Conservation (phyloP, 2,888 invertebrate genomes). For the Harpagoxenus sublaevis region DNA sequence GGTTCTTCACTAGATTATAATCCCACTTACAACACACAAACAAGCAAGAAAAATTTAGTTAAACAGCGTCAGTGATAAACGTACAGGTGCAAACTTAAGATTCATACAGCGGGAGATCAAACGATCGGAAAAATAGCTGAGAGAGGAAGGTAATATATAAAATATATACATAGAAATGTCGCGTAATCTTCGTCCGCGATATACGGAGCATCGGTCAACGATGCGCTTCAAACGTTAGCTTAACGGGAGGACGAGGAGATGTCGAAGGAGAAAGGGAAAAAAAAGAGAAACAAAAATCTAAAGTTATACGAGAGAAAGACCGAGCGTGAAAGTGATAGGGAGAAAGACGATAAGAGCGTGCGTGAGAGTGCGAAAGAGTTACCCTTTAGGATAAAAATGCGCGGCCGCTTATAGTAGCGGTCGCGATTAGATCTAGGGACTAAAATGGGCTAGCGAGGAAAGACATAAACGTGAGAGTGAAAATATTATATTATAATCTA, state of each 20-base stretch:
- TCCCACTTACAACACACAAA: conserved; percentile 9
- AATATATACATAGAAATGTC: conserved; percentile 74
- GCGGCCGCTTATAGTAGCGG: conserved; percentile 55
- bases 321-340: conserved; percentile 40
- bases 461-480: conserved; percentile 68
- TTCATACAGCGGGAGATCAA: conserved; percentile 49
- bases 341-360: conserved; percentile 39
- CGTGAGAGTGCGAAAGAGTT: conserved; percentile 52
- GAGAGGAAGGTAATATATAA: conserved; percentile 38
- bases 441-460: conserved; percentile 59
- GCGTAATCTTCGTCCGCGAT: conserved; percentile 75
- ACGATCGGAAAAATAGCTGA: conserved; percentile 29
- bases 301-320: conserved; percentile 46
- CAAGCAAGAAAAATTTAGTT: conserved; percentile 25
- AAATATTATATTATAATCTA: conserved; percentile 63
- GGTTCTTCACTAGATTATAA: conserved; percentile 48
- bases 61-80: conserved; percentile 44
- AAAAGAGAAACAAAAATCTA: conserved; percentile 36
- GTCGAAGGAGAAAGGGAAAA: neutral
- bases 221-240: conserved; percentile 55
- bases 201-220: conserved; percentile 71
- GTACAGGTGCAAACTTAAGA: conserved; percentile 45
- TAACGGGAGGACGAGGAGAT: conserved; percentile 33
- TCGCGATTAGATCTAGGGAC: conserved; percentile 61
- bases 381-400: conserved; percentile 64